phyloP scores from a whole-genome alignment of 2,113 vertebrate genomes.

The Willisornis vidua region DNA sequence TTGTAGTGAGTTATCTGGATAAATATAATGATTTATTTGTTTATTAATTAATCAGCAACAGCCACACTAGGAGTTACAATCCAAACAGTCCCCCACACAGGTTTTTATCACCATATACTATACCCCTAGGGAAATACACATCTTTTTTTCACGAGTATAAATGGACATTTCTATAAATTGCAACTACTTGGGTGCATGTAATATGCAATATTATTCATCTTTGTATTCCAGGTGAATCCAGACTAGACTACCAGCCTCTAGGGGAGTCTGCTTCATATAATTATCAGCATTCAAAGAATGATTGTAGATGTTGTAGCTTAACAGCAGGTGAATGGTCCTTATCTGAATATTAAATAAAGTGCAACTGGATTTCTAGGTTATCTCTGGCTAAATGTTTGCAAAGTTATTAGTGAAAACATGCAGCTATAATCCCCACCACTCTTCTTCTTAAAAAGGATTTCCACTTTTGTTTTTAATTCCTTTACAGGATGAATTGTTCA shows the following conservation, averaged over 20 bases:
- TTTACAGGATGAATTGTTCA: conserved; percentile 25
- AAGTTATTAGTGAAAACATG: conserved; percentile 55
- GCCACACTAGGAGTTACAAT: conserved; percentile 12
- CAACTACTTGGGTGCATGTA: conserved; percentile 57
- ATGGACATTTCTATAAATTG: conserved; percentile 65
- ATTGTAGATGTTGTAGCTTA: conserved; percentile 72
- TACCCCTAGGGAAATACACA: conserved; percentile 31
- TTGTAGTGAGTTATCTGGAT: not conserved
- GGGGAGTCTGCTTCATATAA: conserved; percentile 71
- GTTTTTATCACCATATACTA: conserved; percentile 33
- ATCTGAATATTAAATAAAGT: conserved; percentile 75
- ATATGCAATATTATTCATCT: conserved; percentile 70
- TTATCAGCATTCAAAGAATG: conserved; percentile 75
- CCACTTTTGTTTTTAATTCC: conserved; percentile 39
- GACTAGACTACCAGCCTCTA: conserved; percentile 66
- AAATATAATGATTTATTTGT: conserved; percentile 45
- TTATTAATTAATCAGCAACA: conserved; percentile 49
- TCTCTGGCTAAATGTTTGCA: conserved; percentile 60
- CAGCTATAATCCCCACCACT: conserved; percentile 29
- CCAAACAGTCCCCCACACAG: conserved; percentile 14
- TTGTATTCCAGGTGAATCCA: conserved; percentile 72
- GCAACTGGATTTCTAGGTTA: conserved; percentile 64
- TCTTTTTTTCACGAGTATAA: conserved; percentile 38
- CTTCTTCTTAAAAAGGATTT: conserved; percentile 32
- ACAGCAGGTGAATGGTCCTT: conserved; percentile 74